Base-by-base conservation (phyloP, 2,113 vertebrate species). In the Cacatua alba region DNA sequence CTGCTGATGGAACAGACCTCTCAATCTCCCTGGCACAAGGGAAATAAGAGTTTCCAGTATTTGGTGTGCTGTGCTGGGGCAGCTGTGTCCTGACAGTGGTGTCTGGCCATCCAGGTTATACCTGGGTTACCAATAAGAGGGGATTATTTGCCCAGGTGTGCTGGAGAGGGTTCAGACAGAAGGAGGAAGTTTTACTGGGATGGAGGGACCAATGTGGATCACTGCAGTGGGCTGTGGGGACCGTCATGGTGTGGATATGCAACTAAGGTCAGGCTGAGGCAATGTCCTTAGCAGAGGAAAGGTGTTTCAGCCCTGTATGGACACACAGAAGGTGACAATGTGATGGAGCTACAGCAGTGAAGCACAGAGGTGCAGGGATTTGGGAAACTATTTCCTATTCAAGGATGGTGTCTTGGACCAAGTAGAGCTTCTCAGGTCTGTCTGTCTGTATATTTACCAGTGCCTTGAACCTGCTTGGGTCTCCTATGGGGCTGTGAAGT, bases 191-290 rank as follows among this genome's bases (percentile, higher is more conserved):
- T 81, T 88, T 51, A 29, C 6, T 74, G 43, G 29, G 20, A 31
- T 1, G 1, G 24, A 77, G 33, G 48, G 3, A 57, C 11, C 7
- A 4, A 8, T 6, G 35, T 17, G 31, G n/a, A 19, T 23, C 8
- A 7, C 29, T 84, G 49, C 7, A 9, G 21, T 31, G 44, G 43
- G 51, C 23, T 71, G n/a, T 25, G 17, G 8, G 5, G 14, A 67
- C 10, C 2, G 52, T 43, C 0, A 1, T 43, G 37, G n/a, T 37
- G 46, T 17, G 25, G 33, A 21, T 46, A 21, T 19, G 55, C 1
- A 3, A 46, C 21, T 51, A 33, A 21, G 15, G 9, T 17, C 44
- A 48, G 33, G 39, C 11, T 64, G 43, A 28, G 15, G 8, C 25
- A 10, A 31, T 24, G 39, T 26, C 19, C 17, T 74, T 29, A 41